Percentiles rank a stretch among this genome's conserved stretches.
Evolutionary conservation across 2,113 vertebrate species (phyloP).

Genomic region (Urocitellus parryii): DNA sequence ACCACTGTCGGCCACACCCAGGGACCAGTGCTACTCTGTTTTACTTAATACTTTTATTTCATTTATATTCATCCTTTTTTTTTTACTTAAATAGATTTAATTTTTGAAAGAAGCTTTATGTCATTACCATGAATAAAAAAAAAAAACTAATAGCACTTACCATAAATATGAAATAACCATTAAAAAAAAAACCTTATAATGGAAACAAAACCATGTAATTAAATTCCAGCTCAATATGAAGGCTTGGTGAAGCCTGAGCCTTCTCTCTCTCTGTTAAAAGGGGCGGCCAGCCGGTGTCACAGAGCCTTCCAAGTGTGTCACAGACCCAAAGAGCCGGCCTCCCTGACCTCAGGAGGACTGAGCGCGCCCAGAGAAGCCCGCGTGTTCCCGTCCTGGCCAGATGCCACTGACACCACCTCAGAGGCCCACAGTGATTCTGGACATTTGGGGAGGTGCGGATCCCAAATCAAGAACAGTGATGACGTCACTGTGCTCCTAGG

Average conservation of each 20-base stretch:
- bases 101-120: slow-evolving; percentile 80
- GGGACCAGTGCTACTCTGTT: neutral
- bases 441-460: neutral
- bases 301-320: neutral
- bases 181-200: slow-evolving; percentile 71
- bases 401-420: neutral
- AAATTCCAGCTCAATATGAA: slow-evolving; percentile 74
- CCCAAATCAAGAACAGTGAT: neutral
- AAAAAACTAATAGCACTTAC: slow-evolving; percentile 82
- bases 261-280: slow-evolving; percentile 60
- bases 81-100: slow-evolving; percentile 79
- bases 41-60: slow-evolving; percentile 67
- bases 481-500: rapidly evolving
- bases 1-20: slow-evolving; percentile 44
- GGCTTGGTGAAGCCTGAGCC: slow-evolving; percentile 63
- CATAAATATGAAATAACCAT: slow-evolving; percentile 80
- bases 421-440: rapidly evolving
- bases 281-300: neutral
- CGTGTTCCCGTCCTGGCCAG: rapidly evolving
- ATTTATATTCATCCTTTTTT: slow-evolving; percentile 72
- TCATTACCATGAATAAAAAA: slow-evolving; percentile 74
- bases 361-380: neutral
- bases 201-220: slow-evolving; percentile 79
- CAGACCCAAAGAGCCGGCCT: neutral
- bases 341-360: neutral